Evolutionary conservation across 2,888 invertebrate genomes (phyloP).

Genomic region (Thelaira solivaga): DNA sequence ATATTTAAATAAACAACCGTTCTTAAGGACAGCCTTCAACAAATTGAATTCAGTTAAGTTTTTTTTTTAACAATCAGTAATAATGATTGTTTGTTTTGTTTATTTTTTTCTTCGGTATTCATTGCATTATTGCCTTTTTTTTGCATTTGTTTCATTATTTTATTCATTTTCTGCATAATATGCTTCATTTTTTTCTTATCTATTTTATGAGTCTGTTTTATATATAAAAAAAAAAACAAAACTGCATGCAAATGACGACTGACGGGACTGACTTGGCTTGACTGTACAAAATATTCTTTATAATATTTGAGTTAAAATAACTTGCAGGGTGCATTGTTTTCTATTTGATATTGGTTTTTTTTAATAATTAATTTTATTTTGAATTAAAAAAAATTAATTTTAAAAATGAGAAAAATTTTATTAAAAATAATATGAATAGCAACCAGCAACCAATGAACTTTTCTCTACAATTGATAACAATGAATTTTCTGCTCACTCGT

Average conservation of each 20-base stretch:
- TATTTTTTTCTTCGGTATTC: neutral
- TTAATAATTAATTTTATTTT: conserved; percentile 21
- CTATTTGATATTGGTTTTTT: conserved; percentile 10
- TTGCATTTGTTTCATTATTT: conserved; percentile 13
- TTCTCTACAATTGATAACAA: conserved; percentile 32
- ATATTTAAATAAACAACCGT: conserved; percentile 32
- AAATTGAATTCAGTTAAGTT: conserved; percentile 43
- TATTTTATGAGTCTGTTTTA: conserved; percentile 27
- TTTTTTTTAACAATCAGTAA: conserved; percentile 31
- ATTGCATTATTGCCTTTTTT: no score
- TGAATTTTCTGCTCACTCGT: conserved; percentile 23
- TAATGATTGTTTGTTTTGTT: conserved; percentile 4
- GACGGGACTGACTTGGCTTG: no score
- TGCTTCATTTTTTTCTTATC: conserved; percentile 26
- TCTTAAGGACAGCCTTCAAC: conserved; percentile 51
- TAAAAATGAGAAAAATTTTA: neutral
- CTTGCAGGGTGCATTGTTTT: neutral
- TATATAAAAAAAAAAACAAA: no score
- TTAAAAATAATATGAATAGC: conserved; percentile 10
- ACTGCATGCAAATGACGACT: no score
- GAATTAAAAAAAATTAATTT: neutral
- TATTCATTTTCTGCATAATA: conserved; percentile 10
- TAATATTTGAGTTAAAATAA: neutral
- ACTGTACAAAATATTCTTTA: no score
- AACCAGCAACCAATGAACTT: conserved; percentile 51